Evolutionary conservation across 92 coral and sea anemone species (phyloP), one percentile per base, ranked within the genome.

Genomic region (Umimayanthus kanabou): DNA sequence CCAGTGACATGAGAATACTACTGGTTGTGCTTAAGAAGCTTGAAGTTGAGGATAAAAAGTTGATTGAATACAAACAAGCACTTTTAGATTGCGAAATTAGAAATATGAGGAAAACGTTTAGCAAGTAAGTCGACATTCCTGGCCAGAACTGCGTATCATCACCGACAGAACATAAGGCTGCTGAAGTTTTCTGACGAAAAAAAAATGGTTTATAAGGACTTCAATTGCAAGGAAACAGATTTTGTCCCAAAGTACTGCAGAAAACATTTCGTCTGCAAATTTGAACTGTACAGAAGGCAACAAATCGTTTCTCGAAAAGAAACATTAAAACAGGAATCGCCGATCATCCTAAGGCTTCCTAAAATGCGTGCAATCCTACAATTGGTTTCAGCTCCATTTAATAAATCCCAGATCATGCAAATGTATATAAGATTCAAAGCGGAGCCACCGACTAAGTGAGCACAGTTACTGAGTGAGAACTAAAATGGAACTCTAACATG

Each of bases 71-170:
- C 39, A 40, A 82, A 20, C 43, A 82, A 82, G 61, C 4, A 18
- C 25, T 82, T 29, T 82, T 82, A 65, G 64, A 82, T 43, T 40
- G 26, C 77, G 86, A 82, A 67, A 82, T 77, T 40, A 47, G 50
- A 26, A 82, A 69, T 45, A 77, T 82, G 40, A 50, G 43, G n/a
- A 43, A 70, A 26, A 82, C 86, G 20, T 82, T 82, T 69, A 42
- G 78, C 18, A 71, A 69, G 25, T 22, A 58, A 53, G 28, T 45
- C 65, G 77, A 83, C 67, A 65, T 5, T 70, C 87, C 67, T 71
- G 78, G 77, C 13, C 43, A 49, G 15, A 83, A 83, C 65, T 26
- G 78, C 33, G 42, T 28, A 8, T 61, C 77, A 3, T 82, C 77
- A 9, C 4, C 57, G 4, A 81, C 57, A 81, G 15, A 45, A 47